phyloP scores from a whole-genome alignment of 2,113 vertebrate genomes.

The Helogale parvula region DNA sequence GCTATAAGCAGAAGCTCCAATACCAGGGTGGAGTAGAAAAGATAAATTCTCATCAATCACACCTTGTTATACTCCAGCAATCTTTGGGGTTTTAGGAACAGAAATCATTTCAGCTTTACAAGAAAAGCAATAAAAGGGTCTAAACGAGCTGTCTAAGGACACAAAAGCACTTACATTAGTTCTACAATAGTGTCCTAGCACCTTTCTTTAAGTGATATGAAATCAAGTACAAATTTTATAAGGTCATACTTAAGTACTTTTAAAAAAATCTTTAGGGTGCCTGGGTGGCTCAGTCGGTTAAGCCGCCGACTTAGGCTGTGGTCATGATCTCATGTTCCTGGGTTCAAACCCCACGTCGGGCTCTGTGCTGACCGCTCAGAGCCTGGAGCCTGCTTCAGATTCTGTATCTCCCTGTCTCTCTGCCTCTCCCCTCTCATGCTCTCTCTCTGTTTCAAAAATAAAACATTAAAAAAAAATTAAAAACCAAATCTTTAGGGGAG shows the following conservation, averaged over 20 bases:
- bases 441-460: too few relatives aligned
- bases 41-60: background rate
- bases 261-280: background rate
- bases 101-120: conserved; percentile 26
- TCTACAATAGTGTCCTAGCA: background rate
- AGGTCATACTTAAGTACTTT: background rate
- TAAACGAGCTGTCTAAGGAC: background rate
- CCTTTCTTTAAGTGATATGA: background rate
- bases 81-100: background rate
- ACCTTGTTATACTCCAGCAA: background rate
- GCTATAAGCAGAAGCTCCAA: background rate
- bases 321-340: too few relatives aligned
- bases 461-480: too few relatives aligned
- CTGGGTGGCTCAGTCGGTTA: too few relatives aligned
- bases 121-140: background rate
- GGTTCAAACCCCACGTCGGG: too few relatives aligned
- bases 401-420: too few relatives aligned
- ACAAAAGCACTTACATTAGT: background rate
- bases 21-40: background rate
- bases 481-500: too few relatives aligned
- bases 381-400: too few relatives aligned
- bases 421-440: too few relatives aligned
- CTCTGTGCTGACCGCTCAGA: too few relatives aligned
- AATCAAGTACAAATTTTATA: conserved; percentile 38
- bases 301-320: too few relatives aligned